Evolutionary conservation across 2,888 invertebrate species (phyloP).

Genomic region (Adelphocoris suturalis): DNA sequence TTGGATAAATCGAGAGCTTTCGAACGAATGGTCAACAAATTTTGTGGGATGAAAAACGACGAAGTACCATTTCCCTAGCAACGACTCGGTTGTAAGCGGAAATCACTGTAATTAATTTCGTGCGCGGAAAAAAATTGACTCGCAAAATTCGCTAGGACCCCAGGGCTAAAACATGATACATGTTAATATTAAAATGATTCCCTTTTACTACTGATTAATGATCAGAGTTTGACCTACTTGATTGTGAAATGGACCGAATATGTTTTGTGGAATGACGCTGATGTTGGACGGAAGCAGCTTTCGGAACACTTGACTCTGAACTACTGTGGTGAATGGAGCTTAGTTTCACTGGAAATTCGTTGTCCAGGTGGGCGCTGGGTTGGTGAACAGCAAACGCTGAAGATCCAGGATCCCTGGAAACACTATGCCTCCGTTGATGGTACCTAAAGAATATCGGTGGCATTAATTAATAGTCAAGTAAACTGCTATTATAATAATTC

Average conservation of each 20-base stretch:
- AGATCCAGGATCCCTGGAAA: conserved; percentile 56
- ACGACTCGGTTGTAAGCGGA: too few species aligned
- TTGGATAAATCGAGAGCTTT: too few species aligned
- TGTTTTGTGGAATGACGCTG: conserved; percentile 54
- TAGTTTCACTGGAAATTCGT: conserved; percentile 78
- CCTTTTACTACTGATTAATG: background rate
- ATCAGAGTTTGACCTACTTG: conserved; percentile 36
- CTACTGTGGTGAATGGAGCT: conserved; percentile 80
- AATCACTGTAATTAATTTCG: too few species aligned
- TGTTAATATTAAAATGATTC: background rate
- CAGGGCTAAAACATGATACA: too few species aligned
- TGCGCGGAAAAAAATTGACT: too few species aligned
- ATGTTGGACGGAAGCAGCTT: conserved; percentile 66
- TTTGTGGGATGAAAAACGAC: too few species aligned
- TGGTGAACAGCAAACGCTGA: conserved; percentile 15
- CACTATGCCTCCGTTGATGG: conserved; percentile 50
- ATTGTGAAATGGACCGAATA: conserved; percentile 59
- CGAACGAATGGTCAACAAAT: too few species aligned
- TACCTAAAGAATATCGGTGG: background rate
- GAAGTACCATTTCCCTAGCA: too few species aligned
- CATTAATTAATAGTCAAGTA: too few species aligned
- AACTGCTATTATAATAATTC: too few species aligned
- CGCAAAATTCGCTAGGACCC: too few species aligned
- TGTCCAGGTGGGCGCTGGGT: conserved; percentile 24
- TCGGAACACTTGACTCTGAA: conserved; percentile 79